Percentiles rank a stretch among this genome's conserved stretches.
phyloP scores from a whole-genome alignment of 2,797 vertebrate species.

The Pangasius krempfi region DNA sequence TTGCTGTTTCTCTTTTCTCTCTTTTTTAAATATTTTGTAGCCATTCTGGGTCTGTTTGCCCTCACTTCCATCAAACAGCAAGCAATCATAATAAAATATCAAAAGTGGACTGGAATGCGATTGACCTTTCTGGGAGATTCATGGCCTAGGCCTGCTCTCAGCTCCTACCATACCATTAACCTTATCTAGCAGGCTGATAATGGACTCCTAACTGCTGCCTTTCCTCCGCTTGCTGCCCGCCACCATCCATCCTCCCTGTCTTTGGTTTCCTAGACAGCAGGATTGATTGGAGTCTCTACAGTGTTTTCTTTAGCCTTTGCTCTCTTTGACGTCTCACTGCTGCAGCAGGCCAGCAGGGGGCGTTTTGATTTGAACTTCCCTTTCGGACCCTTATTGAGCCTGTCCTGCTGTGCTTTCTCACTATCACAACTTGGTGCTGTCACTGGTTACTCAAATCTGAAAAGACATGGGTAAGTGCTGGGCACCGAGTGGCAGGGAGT shows the following conservation, averaged over 20 bases:
- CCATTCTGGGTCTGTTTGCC: background rate
- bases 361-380: background rate
- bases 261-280: background rate
- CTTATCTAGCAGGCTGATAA: constrained; percentile 50
- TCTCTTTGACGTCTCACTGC: background rate
- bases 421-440: background rate
- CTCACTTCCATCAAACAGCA: constrained; percentile 42
- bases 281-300: constrained; percentile 12
- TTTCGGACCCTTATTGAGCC: background rate
- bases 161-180: constrained; percentile 48
- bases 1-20: background rate
- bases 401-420: constrained; percentile 5
- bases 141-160: constrained; percentile 39
- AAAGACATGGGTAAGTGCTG: background rate
- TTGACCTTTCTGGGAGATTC: constrained; percentile 70
- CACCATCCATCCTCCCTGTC: constrained; percentile 30
- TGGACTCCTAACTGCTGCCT: constrained; percentile 44
- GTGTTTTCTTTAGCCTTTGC: constrained; percentile 13
- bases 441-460: background rate
- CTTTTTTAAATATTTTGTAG: background rate
- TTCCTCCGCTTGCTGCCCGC: constrained; percentile 20
- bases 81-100: constrained; percentile 65
- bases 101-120: constrained; percentile 65
- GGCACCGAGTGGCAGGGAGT: background rate
- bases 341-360: constrained; percentile 4